phyloP scores from a whole-genome alignment of 2,113 vertebrate species.

The Ictalurus punctatus region DNA sequence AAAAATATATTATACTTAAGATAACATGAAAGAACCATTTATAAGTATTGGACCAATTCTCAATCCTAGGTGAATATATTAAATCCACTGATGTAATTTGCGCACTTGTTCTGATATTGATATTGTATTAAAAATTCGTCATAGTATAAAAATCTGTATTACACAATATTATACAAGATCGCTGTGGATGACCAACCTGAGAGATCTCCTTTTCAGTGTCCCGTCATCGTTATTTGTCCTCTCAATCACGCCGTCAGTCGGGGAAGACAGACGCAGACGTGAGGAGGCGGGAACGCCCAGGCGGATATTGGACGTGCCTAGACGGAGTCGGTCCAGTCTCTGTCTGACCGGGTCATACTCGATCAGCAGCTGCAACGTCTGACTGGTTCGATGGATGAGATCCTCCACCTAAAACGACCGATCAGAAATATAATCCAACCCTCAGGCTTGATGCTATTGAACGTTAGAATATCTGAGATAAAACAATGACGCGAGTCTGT shows the following conservation, averaged over 20 bases:
- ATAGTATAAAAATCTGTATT: background rate
- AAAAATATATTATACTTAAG: background rate
- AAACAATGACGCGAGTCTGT: background rate
- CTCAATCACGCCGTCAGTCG: conserved; percentile 77
- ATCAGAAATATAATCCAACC: background rate
- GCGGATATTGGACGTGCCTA: conserved; percentile 69
- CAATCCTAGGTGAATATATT: background rate
- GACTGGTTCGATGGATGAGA: conserved; percentile 85
- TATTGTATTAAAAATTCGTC: background rate
- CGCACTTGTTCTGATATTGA: background rate
- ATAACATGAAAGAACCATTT: background rate
- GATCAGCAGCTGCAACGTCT: conserved; percentile 89
- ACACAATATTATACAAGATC: background rate
- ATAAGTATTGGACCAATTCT: background rate
- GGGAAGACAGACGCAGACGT: conserved; percentile 76
- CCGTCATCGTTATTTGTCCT: conserved; percentile 81
- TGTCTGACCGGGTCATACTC: conserved; percentile 92
- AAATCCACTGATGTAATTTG: background rate
- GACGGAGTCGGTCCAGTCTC: conserved; percentile 79
- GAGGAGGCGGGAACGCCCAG: conserved; percentile 73
- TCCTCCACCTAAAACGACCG: conserved; percentile 81
- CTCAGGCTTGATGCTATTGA: background rate
- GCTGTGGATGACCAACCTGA: conserved; percentile 73
- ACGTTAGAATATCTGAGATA: background rate
- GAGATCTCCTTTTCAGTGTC: conserved; percentile 81